Conservation (phyloP, 2,797 vertebrate genomes). For the Oryzias dopingdopingensis region DNA sequence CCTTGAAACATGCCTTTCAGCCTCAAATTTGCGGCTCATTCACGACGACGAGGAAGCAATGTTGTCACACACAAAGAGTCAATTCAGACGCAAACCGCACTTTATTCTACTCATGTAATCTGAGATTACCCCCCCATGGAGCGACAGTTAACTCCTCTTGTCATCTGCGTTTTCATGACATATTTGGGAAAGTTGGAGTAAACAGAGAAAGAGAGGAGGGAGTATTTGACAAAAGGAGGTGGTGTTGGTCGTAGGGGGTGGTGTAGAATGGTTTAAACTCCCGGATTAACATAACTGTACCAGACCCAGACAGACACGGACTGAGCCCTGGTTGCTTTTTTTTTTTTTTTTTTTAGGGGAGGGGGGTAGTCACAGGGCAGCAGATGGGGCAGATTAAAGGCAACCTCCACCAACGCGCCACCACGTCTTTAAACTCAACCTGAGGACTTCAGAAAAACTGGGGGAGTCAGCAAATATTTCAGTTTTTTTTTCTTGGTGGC, state of each 20-base stretch:
- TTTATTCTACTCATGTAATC: constrained; percentile 61
- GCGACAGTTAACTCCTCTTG: constrained; percentile 35
- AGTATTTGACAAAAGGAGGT: background rate
- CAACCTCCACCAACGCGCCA: constrained; percentile 12
- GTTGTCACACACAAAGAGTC: constrained; percentile 17
- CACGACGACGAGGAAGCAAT: constrained; percentile 15
- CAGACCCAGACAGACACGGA: constrained; percentile 73
- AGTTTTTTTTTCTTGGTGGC: constrained; percentile 30
- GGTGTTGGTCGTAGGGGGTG: constrained; percentile 16
- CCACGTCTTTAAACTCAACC: constrained; percentile 56
- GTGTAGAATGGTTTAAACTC: constrained; percentile 44
- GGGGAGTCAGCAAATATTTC: constrained; percentile 64
- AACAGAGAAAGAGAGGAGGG: background rate
- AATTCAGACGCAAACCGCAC: constrained; percentile 32
- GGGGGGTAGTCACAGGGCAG: constrained; percentile 45
- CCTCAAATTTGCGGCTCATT: constrained; percentile 2
- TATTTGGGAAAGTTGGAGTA: constrained; percentile 64
- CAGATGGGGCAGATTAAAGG: constrained; percentile 75
- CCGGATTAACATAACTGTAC: constrained; percentile 73
- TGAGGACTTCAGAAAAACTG: constrained; percentile 45
- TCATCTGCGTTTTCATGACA: constrained; percentile 60
- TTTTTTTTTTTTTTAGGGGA: background rate
- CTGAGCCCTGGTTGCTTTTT: constrained; percentile 40
- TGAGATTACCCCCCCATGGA: constrained; percentile 40
- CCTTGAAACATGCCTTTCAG: background rate